phyloP scores from a whole-genome alignment of 2,113 vertebrate genomes.

The Apeltes quadracus region DNA sequence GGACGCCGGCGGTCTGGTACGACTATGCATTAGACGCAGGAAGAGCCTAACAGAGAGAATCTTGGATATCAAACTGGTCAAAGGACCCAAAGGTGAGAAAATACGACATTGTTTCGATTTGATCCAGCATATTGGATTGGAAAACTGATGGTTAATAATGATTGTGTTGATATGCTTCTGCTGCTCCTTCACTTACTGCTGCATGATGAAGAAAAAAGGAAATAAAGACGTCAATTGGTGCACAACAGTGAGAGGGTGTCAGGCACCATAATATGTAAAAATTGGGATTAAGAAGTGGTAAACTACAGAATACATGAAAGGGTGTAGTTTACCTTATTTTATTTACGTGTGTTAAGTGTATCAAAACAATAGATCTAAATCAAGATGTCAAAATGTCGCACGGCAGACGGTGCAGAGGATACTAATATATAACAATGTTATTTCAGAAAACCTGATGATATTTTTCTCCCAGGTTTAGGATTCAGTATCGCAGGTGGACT shows the following conservation, averaged over 20 bases:
- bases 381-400: not conserved
- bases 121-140: not conserved
- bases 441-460: not conserved
- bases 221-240: not conserved
- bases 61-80: conserved; percentile 95
- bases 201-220: not conserved
- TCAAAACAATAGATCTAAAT: not conserved
- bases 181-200: not conserved
- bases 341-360: not conserved
- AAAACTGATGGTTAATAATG: not conserved
- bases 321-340: not conserved
- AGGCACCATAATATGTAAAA: too few species aligned
- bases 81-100: conserved; percentile 94
- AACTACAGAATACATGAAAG: not conserved
- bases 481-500: conserved; percentile 99
- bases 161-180: not conserved
- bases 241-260: not conserved
- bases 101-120: not conserved
- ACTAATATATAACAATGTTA: not conserved
- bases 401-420: not conserved
- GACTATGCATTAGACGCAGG: conserved; percentile 92
- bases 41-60: conserved; percentile 91
- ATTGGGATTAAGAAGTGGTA: not conserved
- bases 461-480: conserved; percentile 86
- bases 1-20: conserved; percentile 92